Base-by-base conservation (phyloP, 2,797 vertebrate species). In the Periparus ater region DNA sequence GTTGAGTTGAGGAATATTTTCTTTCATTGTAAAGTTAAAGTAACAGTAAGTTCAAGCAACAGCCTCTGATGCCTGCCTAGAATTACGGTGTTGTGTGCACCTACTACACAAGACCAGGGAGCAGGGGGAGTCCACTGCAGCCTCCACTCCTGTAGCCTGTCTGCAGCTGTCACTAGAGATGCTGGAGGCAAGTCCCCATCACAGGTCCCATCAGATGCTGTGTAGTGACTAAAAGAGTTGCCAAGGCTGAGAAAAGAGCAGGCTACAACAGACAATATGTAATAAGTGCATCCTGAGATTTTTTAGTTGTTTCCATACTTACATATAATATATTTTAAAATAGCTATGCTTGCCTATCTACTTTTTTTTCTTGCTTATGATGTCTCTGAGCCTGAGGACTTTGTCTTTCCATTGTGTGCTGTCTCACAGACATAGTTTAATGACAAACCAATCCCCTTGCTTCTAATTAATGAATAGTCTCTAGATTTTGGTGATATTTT, bases 381-480 rank as follows among this genome's bases (percentile, higher is more conserved):
- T 74, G 27, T 94, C 63, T 94, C 34, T 16, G 47, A 71, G 45
- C 44, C 68, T 61, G 65, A 95, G 90, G 91, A 88, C 80, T 95
- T 81, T 86, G 44, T 72, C 44, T 94, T 93, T 82, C 34, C 30
- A 16, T 73, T 36, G 38, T 79, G 50, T 80, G 85, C 74, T 89
- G 27, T 91, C 74, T 95, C 42, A 75, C 23, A 84, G 50, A 29
- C 54, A 36, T 1, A 57, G 36, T 40, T 44, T 55, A 91, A 91
- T 71, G 77, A 79, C 88, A 97, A 90, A 85, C 53, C 65, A 53
- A 82, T 67, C 74, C 53, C 34, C 58, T 78, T 71, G 21, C 80
- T 94, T 93, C 63, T 63, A 71, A 72, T 79, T 96, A 94, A 93
- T 91, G 74, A 94, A 58, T 50, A 88, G 44, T 85, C 51, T 93